phyloP scores from a whole-genome alignment of 53 echinoderm and acorn worm genomes.

The Paracentrotus lividus region DNA sequence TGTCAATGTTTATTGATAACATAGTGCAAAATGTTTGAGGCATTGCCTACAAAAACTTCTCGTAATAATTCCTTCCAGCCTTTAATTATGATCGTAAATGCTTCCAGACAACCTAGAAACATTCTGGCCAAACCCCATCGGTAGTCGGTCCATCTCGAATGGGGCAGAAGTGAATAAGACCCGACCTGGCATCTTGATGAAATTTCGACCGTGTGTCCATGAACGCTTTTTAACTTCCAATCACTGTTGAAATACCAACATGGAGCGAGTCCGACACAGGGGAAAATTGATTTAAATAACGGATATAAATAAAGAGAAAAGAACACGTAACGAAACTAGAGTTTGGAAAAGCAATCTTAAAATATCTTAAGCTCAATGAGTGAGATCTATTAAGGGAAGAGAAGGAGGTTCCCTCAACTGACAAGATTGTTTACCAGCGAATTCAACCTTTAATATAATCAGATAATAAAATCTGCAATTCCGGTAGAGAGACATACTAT shows the following conservation, averaged over 20 bases:
- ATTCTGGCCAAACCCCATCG: background rate
- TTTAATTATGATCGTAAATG: too few relatives aligned
- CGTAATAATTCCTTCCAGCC: too few relatives aligned
- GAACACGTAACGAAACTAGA: too few relatives aligned
- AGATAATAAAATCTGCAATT: background rate
- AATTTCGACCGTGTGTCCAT: background rate
- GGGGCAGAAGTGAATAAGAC: background rate
- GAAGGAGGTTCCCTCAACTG: background rate
- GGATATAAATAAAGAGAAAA: too few relatives aligned
- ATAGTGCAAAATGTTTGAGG: too few relatives aligned
- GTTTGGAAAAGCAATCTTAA: too few relatives aligned
- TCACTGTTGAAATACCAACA: too few relatives aligned
- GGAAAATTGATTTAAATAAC: too few relatives aligned
- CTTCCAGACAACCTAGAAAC: slow-evolving; percentile 4
- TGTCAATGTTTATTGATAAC: too few relatives aligned
- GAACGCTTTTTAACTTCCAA: background rate
- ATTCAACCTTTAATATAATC: background rate
- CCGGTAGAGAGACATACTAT: background rate
- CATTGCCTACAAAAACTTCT: too few relatives aligned
- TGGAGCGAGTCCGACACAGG: too few relatives aligned
- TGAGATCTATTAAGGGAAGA: background rate
- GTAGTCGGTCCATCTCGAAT: background rate
- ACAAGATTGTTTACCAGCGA: background rate
- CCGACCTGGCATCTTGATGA: background rate
- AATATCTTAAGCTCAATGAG: too few relatives aligned